A percentile compares a stretch with the other conserved stretches of the same genome.
Evolutionary conservation across 2,113 vertebrate genomes (phyloP).

Genomic region (Anhinga anhinga): DNA sequence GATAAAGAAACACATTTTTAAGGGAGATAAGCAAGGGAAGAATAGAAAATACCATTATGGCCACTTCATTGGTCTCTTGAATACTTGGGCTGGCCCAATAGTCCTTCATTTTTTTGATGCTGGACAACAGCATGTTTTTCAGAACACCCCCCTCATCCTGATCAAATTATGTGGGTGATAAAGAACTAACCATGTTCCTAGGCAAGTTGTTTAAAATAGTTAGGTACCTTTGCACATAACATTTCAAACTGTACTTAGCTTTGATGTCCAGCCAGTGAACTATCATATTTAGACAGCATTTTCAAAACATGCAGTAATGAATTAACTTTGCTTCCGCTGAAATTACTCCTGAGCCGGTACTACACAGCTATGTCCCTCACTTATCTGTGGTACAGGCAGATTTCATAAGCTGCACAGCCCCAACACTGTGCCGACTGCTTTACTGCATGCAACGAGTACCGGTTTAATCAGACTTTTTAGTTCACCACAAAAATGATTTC

Average conservation of each 20-base stretch:
- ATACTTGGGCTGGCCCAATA: not conserved
- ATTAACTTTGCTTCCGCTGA: not conserved
- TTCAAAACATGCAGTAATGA: not conserved
- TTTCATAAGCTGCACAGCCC: not conserved
- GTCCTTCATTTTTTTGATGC: not conserved
- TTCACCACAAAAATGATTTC: not conserved
- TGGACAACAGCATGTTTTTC: not conserved
- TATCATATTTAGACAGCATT: not conserved
- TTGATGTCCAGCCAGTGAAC: not conserved
- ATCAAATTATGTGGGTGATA: not conserved
- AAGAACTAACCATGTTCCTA: not conserved
- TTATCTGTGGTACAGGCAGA: fast-evolving
- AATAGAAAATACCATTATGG: not conserved
- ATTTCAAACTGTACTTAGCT: not conserved
- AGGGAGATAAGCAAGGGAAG: not conserved
- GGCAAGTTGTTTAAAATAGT: not conserved
- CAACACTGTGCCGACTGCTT: not conserved
- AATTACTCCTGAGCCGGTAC: not conserved
- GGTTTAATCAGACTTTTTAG: not conserved
- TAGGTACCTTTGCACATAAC: not conserved
- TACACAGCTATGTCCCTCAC: not conserved
- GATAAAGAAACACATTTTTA: not conserved
- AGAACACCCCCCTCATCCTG: not conserved
- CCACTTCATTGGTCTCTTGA: not conserved
- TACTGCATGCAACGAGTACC: not conserved